Conservation (phyloP, 2,113 vertebrate genomes). For the Prionailurus bengalensis region DNA sequence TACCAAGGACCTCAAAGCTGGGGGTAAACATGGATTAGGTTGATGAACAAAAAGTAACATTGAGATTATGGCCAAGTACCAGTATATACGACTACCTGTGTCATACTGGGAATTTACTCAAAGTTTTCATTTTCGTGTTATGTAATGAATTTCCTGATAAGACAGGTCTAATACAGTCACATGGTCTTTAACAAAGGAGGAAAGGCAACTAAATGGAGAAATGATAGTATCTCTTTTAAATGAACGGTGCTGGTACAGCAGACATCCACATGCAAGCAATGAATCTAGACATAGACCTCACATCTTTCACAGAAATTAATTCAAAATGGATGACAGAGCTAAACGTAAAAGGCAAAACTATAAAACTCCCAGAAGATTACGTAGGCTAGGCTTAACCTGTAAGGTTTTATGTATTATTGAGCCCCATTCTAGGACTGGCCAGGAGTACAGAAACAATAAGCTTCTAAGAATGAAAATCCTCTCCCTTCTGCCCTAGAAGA, state of each 20-base stretch:
- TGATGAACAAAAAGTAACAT: neutral
- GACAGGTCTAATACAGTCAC: neutral
- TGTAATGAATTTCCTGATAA: neutral
- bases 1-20: neutral
- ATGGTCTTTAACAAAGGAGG: neutral
- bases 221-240: neutral
- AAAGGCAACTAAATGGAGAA: neutral
- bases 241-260: neutral
- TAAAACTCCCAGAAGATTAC: neutral
- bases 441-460: neutral
- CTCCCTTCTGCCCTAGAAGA: neutral
- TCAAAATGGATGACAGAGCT: neutral
- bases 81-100: neutral
- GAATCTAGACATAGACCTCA: neutral
- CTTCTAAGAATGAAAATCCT: neutral
- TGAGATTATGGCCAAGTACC: neutral
- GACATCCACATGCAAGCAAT: neutral
- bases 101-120: neutral
- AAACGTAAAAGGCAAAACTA: neutral
- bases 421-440: neutral
- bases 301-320: neutral
- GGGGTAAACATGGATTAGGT: neutral
- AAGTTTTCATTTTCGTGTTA: neutral
- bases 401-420: neutral
- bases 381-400: neutral